These are phyloP conservation scores for Trichechus manatus DNA, from an alignment of 2,113 vertebrate genomes.

Conservation along the genomic window DNA sequence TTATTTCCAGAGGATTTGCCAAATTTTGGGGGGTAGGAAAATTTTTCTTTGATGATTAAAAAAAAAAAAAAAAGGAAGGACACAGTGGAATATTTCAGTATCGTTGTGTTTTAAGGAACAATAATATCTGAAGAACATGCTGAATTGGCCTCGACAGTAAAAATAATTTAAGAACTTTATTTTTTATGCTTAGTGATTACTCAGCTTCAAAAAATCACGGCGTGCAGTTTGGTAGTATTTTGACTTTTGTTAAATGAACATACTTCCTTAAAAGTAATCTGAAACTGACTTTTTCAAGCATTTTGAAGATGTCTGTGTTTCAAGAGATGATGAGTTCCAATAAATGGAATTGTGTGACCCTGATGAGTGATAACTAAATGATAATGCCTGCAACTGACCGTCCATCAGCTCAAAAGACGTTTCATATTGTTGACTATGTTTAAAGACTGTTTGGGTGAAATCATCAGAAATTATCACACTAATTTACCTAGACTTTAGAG, in stretches of 20 bases:
- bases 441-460: conserved; percentile 51
- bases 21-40: conserved; percentile 21
- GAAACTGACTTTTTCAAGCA: conserved; percentile 1
- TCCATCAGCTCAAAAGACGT: background rate
- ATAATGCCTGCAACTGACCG: background rate
- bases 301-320: background rate
- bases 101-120: conserved; percentile 53
- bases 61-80: conserved; percentile 16
- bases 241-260: background rate
- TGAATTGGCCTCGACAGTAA: conserved; percentile 15
- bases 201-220: background rate
- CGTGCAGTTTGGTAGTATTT: background rate
- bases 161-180: conserved; percentile 20
- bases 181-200: background rate
- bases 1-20: conserved; percentile 73
- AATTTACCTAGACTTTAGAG: conserved; percentile 14
- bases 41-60: conserved; percentile 3
- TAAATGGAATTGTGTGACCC: background rate
- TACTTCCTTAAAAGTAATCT: background rate
- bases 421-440: background rate
- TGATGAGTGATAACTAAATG: background rate
- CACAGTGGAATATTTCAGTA: conserved; percentile 30
- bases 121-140: background rate
- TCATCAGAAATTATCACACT: conserved; percentile 30
- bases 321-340: background rate